Evolutionary conservation across 2,797 vertebrate species (phyloP).

Genomic region (Poeciliopsis turneri): DNA sequence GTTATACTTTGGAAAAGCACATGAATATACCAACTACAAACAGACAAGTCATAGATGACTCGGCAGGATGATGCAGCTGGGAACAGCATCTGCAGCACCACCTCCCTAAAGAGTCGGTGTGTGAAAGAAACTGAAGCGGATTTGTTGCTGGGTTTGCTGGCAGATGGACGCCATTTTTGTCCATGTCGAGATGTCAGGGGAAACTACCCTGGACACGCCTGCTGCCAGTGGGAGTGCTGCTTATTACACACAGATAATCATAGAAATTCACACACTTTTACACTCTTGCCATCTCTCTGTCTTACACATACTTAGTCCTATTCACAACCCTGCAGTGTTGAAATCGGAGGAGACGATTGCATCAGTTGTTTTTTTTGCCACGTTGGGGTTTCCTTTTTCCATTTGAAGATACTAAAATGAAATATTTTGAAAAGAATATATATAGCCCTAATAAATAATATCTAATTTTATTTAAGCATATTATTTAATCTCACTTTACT

Average conservation of each 20-base stretch:
- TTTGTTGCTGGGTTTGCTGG: conserved; percentile 28
- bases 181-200: conserved; percentile 59
- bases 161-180: conserved; percentile 39
- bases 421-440: neutral
- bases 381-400: conserved; percentile 27
- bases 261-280: conserved; percentile 1
- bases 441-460: neutral
- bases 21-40: too few species aligned
- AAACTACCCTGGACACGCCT: conserved; percentile 71
- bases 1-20: neutral
- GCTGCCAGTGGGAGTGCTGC: conserved; percentile 64
- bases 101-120: neutral
- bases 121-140: neutral
- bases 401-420: neutral
- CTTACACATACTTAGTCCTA: conserved; percentile 9
- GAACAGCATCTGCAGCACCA: neutral
- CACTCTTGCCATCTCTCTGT: neutral
- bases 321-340: conserved; percentile 30
- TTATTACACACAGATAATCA: conserved; percentile 16
- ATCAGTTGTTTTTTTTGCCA: conserved; percentile 54
- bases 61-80: neutral
- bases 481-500: neutral
- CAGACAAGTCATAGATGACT: neutral
- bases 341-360: conserved; percentile 68
- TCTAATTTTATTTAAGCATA: neutral